Evolutionary conservation across 2,113 vertebrate genomes (phyloP).

Genomic region (Amazona vittata): DNA sequence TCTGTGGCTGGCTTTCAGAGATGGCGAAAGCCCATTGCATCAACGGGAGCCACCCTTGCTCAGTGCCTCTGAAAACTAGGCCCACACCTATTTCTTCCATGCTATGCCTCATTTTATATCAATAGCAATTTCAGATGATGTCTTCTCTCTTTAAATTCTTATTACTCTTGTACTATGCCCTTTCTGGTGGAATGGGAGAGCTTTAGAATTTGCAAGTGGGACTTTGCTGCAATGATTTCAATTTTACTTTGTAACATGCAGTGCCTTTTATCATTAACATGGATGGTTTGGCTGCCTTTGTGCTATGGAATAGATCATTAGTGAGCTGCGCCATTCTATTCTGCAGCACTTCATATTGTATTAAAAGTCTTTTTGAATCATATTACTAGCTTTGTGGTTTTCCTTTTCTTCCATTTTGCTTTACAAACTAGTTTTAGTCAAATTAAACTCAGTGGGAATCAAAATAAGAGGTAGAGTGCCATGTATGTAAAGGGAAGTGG

Average conservation of each 20-base stretch:
- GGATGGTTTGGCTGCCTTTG: neutral
- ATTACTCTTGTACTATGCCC: accelerated
- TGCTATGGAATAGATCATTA: accelerated
- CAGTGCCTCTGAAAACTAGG: neutral
- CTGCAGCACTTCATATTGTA: neutral
- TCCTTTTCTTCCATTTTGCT: neutral
- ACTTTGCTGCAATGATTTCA: neutral
- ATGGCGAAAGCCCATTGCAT: neutral
- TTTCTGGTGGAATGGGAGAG: neutral
- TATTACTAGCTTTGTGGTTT: neutral
- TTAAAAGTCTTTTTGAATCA: neutral
- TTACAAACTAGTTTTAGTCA: neutral
- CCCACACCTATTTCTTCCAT: neutral
- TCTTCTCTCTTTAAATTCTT: neutral
- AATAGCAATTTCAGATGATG: accelerated
- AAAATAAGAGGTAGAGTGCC: neutral
- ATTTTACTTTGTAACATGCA: neutral
- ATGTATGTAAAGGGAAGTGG: neutral
- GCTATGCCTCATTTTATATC: neutral
- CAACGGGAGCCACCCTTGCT: neutral
- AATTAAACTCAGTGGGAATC: neutral
- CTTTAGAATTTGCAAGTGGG: neutral
- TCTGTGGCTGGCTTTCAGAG: neutral
- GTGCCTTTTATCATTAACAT: neutral
- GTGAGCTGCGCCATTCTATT: neutral